A percentile compares a stretch with the other conserved stretches of the same genome.
phyloP scores from a whole-genome alignment of 1,140 invertebrate genomes.

The Saccostrea cuccullata region DNA sequence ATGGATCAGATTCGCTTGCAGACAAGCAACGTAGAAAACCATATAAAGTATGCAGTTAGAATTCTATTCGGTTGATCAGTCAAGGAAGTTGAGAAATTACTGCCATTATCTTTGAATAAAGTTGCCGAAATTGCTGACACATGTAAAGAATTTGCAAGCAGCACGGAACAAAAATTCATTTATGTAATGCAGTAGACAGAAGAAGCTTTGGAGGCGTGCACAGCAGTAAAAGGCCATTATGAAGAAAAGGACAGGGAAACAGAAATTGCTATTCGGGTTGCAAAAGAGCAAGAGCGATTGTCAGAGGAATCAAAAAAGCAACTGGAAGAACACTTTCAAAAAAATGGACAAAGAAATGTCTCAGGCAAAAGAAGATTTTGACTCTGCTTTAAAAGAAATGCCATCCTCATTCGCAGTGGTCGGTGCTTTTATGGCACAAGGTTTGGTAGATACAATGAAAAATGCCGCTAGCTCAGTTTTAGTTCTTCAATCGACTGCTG shows the following conservation, averaged over 20 bases:
- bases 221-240: background rate
- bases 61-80: background rate
- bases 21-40: slow-evolving; percentile 13
- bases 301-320: background rate
- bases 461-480: background rate
- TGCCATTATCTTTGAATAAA: slow-evolving; percentile 25
- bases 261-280: slow-evolving; percentile 14
- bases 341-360: slow-evolving; percentile 16
- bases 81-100: slow-evolving; percentile 5
- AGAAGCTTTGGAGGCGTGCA: slow-evolving; percentile 33
- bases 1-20: slow-evolving; percentile 48
- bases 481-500: background rate
- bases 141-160: background rate
- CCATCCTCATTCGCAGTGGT: background rate
- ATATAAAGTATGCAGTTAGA: slow-evolving; percentile 30
- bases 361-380: slow-evolving; percentile 12
- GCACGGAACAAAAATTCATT: slow-evolving; percentile 25
- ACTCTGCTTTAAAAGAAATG: background rate
- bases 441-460: background rate
- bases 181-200: background rate
- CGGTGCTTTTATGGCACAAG: background rate
- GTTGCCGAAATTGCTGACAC: slow-evolving; percentile 38
- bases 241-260: slow-evolving; percentile 34
- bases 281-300: background rate
- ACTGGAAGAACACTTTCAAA: background rate